Conservation (phyloP, 2,797 vertebrate species). For the Falco columbarius region DNA sequence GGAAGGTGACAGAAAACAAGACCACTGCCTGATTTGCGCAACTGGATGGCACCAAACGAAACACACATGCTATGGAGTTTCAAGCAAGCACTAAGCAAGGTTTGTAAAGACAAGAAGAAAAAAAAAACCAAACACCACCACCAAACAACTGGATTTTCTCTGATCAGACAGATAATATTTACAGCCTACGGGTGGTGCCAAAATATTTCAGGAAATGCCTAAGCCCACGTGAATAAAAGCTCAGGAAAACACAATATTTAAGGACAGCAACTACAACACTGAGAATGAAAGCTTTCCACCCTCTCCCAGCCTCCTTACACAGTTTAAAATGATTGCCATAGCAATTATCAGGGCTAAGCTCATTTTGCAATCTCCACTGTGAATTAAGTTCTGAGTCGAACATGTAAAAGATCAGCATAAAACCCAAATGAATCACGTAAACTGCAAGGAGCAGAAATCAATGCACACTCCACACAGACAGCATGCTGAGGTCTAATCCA, state of each 20-base stretch:
- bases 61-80: background rate
- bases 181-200: conserved; percentile 40
- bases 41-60: conserved; percentile 9
- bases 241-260: conserved; percentile 41
- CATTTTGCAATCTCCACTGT: conserved; percentile 41
- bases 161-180: conserved; percentile 66
- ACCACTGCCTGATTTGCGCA: background rate
- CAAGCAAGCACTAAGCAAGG: background rate
- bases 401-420: conserved; percentile 5
- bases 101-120: background rate
- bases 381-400: conserved; percentile 44
- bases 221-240: conserved; percentile 52
- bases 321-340: conserved; percentile 39
- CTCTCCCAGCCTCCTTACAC: conserved; percentile 16
- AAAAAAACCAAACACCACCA: background rate
- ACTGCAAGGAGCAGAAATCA: background rate
- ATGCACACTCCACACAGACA: rapidly evolving
- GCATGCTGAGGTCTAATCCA: background rate
- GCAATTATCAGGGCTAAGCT: conserved; percentile 57
- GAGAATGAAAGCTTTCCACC: conserved; percentile 39
- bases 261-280: conserved; percentile 8
- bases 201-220: conserved; percentile 70
- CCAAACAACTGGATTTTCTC: conserved; percentile 56
- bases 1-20: background rate
- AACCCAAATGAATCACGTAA: conserved; percentile 20